Percentiles rank a stretch among this genome's conserved stretches.
Conservation (phyloP, 2,888 invertebrate species). For the Pheosia tremula region DNA sequence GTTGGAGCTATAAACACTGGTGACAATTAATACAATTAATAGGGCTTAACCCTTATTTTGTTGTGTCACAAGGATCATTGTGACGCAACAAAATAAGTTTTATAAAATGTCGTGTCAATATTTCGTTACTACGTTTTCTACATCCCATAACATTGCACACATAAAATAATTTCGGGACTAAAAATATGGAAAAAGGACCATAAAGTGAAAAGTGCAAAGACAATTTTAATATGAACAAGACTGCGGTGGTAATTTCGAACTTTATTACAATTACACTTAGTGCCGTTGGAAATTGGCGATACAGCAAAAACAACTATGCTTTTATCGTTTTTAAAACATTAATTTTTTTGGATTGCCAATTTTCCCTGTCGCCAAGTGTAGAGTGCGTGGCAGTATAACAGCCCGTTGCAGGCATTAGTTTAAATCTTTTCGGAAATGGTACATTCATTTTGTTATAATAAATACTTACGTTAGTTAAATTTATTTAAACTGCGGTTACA, state of each 20-base stretch:
- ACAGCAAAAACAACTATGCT: slow-evolving; percentile 13
- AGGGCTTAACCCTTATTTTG: too few relatives aligned
- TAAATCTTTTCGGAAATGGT: slow-evolving; percentile 31
- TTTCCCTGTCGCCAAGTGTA: slow-evolving; percentile 23
- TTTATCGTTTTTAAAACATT: slow-evolving; percentile 4
- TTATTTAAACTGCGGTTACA: slow-evolving; percentile 3
- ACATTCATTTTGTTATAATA: slow-evolving; percentile 31
- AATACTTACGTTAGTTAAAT: slow-evolving; percentile 35
- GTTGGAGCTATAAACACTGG: too few relatives aligned
- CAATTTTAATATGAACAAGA: slow-evolving; percentile 48
- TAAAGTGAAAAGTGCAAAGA: slow-evolving; percentile 56
- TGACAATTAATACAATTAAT: too few relatives aligned
- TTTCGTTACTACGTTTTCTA: neutral
- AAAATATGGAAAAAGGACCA: slow-evolving; percentile 42
- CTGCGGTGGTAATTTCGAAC: slow-evolving; percentile 47
- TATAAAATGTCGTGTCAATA: neutral
- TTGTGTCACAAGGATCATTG: too few relatives aligned
- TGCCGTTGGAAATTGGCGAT: slow-evolving; percentile 35
- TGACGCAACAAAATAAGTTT: neutral
- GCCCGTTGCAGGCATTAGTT: slow-evolving; percentile 22
- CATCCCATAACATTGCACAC: neutral
- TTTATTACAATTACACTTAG: slow-evolving; percentile 40
- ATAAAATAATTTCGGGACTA: neutral
- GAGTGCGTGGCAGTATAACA: slow-evolving; percentile 23
- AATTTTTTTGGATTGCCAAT: slow-evolving; percentile 15